Percentiles rank a stretch among this genome's conserved stretches.
These are phyloP conservation scores for Dermochelys coriacea DNA, from an alignment of 2,797 vertebrate genomes.

Conservation along the genomic window DNA sequence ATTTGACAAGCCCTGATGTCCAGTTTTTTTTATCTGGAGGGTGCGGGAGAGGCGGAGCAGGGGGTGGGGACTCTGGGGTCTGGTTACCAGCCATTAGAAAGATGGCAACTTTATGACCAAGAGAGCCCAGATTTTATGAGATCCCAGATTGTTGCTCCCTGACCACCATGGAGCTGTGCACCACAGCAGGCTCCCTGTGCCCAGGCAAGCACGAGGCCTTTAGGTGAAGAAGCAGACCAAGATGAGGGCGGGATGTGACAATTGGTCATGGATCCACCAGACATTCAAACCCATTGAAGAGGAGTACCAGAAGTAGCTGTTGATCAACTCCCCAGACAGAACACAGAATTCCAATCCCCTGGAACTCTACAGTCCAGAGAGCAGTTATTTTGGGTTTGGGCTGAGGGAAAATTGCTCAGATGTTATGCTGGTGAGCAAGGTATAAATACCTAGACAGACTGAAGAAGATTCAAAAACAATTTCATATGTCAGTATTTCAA, in stretches of 20 bases:
- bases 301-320: neutral
- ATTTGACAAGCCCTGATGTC: too few relatives aligned
- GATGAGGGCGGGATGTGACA: neutral
- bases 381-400: too few relatives aligned
- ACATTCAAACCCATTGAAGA: neutral
- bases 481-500: neutral
- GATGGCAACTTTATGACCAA: neutral
- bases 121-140: accelerated
- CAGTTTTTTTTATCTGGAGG: too few relatives aligned
- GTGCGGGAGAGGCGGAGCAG: too few relatives aligned
- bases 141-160: neutral
- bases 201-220: neutral
- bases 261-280: neutral
- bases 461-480: neutral
- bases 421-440: accelerated
- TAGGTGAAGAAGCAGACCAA: neutral
- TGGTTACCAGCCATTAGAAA: too few relatives aligned
- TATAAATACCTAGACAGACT: neutral
- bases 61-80: too few relatives aligned
- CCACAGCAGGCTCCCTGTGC: neutral
- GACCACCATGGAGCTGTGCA: accelerated
- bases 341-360: neutral
- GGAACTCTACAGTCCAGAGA: neutral
- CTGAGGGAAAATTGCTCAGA: neutral
- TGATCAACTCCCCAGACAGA: neutral